Percentiles rank a stretch among this genome's conserved stretches.
phyloP scores from a whole-genome alignment of 2,888 invertebrate species.

The Theretra japonica region DNA sequence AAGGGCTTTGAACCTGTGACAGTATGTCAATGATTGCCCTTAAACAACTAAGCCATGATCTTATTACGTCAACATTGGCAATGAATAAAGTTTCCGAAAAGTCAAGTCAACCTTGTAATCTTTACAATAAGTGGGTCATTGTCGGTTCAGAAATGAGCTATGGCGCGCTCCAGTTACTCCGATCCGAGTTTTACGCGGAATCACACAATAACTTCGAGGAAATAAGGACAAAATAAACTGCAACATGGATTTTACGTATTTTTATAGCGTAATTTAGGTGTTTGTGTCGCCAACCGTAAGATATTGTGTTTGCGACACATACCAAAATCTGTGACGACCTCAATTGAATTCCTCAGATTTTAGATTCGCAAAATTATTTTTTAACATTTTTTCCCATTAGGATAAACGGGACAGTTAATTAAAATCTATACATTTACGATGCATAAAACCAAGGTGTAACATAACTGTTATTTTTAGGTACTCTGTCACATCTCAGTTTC shows the following conservation, averaged over 20 bases:
- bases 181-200: not conserved
- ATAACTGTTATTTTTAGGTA: not conserved
- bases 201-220: conserved; percentile 10
- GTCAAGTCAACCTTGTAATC: conserved; percentile 23
- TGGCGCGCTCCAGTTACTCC: conserved; percentile 4
- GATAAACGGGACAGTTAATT: too few species aligned
- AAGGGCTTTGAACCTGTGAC: not conserved
- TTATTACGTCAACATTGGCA: conserved; percentile 11
- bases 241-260: not conserved
- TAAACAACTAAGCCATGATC: not conserved
- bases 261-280: too few species aligned
- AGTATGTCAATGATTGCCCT: not conserved
- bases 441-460: not conserved
- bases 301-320: too few species aligned
- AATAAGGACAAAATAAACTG: not conserved
- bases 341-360: too few species aligned
- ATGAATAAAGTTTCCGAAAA: conserved; percentile 22
- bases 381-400: too few species aligned
- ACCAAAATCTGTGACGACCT: too few species aligned
- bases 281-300: too few species aligned
- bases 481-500: not conserved
- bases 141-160: conserved; percentile 11
- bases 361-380: too few species aligned
- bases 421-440: too few species aligned
- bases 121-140: conserved; percentile 23